Evolutionary conservation across 53 echinoderm and acorn worm genomes (phyloP).

Genomic region (Crossaster papposus): DNA sequence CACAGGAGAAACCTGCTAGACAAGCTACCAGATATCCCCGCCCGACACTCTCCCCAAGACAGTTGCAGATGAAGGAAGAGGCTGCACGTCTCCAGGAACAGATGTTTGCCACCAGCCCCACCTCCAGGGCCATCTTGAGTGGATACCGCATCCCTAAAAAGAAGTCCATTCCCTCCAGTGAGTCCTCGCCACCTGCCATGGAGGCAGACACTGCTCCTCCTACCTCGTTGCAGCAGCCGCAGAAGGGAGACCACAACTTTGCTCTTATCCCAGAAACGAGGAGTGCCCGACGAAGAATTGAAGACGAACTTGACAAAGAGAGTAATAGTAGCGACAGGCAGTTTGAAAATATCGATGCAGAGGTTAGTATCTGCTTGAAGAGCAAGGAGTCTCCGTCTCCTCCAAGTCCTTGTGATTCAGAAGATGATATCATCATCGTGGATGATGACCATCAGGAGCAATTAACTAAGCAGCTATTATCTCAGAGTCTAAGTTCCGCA

Average conservation of each 20-base stretch:
- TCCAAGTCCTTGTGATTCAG: slow-evolving; percentile 35
- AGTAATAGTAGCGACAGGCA: slow-evolving; percentile 75
- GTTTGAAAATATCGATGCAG: slow-evolving; percentile 80
- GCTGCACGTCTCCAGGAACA: slow-evolving; percentile 60
- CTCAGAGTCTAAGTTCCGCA: slow-evolving; percentile 26
- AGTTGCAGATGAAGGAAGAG: slow-evolving; percentile 67
- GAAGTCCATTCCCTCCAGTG: slow-evolving; percentile 62
- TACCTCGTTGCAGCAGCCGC: background rate
- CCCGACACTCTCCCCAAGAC: slow-evolving; percentile 62
- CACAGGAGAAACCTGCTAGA: background rate
- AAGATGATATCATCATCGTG: slow-evolving; percentile 59
- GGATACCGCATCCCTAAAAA: slow-evolving; percentile 82
- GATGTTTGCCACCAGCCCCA: slow-evolving; percentile 61
- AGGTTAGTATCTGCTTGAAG: slow-evolving; percentile 78
- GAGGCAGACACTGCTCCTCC: slow-evolving; percentile 44
- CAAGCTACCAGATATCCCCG: slow-evolving; percentile 22
- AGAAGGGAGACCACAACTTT: background rate
- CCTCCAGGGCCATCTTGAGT: slow-evolving; percentile 64
- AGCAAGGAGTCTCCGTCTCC: slow-evolving; percentile 38
- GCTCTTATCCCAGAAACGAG: slow-evolving; percentile 68
- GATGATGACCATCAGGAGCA: slow-evolving; percentile 52
- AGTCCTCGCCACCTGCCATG: slow-evolving; percentile 49
- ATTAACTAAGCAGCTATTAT: slow-evolving; percentile 50
- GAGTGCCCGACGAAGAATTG: slow-evolving; percentile 71
- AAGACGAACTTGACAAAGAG: slow-evolving; percentile 75